Percentiles rank a stretch among this genome's conserved stretches.
These are phyloP conservation scores for Macquaria australasica DNA, from an alignment of 2,113 vertebrate species.

Conservation along the genomic window DNA sequence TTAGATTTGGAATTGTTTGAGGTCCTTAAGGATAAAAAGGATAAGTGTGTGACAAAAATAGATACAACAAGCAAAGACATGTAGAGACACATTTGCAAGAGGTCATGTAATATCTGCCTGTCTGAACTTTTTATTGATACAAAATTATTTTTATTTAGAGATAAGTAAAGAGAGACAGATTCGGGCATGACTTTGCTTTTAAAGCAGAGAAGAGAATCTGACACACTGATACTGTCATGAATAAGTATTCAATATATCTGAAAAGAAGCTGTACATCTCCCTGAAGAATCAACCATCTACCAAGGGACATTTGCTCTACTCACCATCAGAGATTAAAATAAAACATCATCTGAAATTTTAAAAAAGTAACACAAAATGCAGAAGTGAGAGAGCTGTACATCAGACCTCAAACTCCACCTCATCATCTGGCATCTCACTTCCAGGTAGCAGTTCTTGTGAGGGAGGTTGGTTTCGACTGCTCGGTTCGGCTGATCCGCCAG, in stretches of 20 bases:
- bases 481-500: slow-evolving; percentile 10
- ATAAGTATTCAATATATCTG: background rate
- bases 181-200: background rate
- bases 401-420: slow-evolving; percentile 17
- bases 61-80: slow-evolving; percentile 16
- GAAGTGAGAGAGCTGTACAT: slow-evolving; percentile 51
- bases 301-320: background rate
- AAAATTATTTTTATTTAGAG: background rate
- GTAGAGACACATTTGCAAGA: background rate
- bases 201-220: background rate
- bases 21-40: slow-evolving; percentile 40
- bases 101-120: slow-evolving; percentile 13
- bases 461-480: background rate
- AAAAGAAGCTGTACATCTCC: background rate
- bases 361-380: slow-evolving; percentile 30
- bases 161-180: background rate
- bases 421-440: slow-evolving; percentile 57
- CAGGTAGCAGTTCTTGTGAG: slow-evolving; percentile 46
- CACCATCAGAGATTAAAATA: slow-evolving; percentile 1
- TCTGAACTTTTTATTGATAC: background rate
- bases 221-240: background rate
- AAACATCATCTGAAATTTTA: background rate
- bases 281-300: background rate
- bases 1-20: slow-evolving; percentile 51
- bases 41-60: slow-evolving; percentile 47